phyloP scores from a whole-genome alignment of 2,113 vertebrate genomes.

The Cygnus buccinator region DNA sequence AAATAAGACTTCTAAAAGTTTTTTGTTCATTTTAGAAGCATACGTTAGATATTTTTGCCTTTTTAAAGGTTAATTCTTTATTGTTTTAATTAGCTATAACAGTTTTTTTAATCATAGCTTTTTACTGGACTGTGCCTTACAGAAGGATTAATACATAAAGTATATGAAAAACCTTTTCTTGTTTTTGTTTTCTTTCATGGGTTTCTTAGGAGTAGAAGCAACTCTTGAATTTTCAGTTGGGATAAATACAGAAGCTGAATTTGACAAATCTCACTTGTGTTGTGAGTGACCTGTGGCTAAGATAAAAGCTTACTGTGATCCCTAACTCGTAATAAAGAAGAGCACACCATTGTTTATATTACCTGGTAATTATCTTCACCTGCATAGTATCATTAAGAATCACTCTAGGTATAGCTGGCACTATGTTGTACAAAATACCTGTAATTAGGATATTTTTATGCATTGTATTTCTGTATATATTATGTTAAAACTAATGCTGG shows the following conservation, averaged over 20 bases:
- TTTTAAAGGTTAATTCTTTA: not conserved
- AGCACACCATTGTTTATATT: not conserved
- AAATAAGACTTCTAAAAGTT: not conserved
- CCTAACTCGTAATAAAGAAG: not conserved
- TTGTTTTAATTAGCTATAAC: not conserved
- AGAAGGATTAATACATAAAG: not conserved
- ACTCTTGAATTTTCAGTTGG: not conserved
- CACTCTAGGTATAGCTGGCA: not conserved
- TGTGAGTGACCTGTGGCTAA: not conserved
- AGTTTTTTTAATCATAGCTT: not conserved
- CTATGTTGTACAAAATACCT: not conserved
- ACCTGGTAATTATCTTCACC: not conserved
- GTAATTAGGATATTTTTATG: not conserved
- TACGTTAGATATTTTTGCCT: not conserved
- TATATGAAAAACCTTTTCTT: not conserved
- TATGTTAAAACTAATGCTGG: not conserved
- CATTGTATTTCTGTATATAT: not conserved
- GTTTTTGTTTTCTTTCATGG: not conserved
- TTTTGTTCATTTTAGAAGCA: not conserved
- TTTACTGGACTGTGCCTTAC: not conserved
- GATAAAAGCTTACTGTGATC: not conserved
- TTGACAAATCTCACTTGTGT: fast-evolving
- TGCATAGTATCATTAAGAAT: not conserved
- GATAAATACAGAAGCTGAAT: not conserved
- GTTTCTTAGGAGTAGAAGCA: not conserved